These are phyloP conservation scores for Eonycteris spelaea DNA, from an alignment of 2,113 vertebrate genomes.

Conservation along the genomic window DNA sequence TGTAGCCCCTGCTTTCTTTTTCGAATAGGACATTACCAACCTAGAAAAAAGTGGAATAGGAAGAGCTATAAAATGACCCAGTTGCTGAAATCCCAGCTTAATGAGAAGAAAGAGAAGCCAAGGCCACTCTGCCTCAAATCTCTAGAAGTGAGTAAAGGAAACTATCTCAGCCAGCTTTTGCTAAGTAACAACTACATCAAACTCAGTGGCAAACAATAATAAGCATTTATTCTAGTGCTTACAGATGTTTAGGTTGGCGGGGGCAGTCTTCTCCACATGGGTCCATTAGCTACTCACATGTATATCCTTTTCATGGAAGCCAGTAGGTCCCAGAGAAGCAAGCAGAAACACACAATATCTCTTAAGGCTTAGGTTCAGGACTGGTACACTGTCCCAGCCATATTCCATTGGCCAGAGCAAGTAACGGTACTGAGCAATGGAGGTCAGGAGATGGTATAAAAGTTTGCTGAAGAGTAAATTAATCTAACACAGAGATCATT, in stretches of 20 bases:
- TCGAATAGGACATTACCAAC: not conserved
- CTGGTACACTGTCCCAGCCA: not conserved
- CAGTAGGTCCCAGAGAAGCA: not conserved
- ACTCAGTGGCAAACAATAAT: not conserved
- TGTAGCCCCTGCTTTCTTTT: not conserved
- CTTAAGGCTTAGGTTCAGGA: not conserved
- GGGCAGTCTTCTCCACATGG: not conserved
- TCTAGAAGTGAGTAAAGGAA: not conserved
- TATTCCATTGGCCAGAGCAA: not conserved
- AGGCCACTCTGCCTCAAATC: not conserved
- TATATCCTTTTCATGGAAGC: not conserved
- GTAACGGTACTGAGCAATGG: not conserved
- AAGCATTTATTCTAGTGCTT: not conserved
- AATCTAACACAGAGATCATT: not conserved
- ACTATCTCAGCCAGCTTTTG: not conserved
- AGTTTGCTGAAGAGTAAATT: not conserved
- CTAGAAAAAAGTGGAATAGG: not conserved
- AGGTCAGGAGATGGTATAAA: not conserved
- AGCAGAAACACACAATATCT: not conserved
- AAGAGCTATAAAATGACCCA: not conserved
- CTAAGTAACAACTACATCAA: not conserved
- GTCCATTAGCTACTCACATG: not conserved
- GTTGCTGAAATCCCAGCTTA: not conserved
- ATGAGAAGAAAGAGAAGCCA: not conserved
- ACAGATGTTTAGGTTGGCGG: not conserved